These are phyloP conservation scores for Blastomussa wellsi DNA, from an alignment of 92 coral and sea anemone species.

Conservation along the genomic window DNA sequence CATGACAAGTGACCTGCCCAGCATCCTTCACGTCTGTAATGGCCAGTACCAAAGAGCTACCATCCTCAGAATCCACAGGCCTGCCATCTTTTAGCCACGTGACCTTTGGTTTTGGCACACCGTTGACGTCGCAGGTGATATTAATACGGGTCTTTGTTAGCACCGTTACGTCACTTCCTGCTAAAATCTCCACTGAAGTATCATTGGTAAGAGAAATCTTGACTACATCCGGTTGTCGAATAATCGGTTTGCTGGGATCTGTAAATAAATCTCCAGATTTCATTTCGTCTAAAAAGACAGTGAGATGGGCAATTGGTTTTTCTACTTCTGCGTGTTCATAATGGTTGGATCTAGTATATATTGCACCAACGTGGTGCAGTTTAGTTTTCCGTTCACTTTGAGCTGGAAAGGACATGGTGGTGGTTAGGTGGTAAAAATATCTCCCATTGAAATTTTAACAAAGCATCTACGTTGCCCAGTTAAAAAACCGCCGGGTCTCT, in stretches of 20 bases:
- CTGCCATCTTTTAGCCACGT: conserved; percentile 67
- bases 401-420: background rate
- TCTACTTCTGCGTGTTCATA: background rate
- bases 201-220: conserved; percentile 46
- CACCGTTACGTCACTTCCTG: conserved; percentile 56
- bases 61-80: conserved; percentile 16
- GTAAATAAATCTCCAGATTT: background rate
- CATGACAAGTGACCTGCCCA: conserved; percentile 68
- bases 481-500: background rate
- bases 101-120: conserved; percentile 68
- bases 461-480: background rate
- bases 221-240: conserved; percentile 26
- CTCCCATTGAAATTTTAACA: background rate
- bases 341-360: background rate
- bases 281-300: background rate
- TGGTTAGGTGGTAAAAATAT: background rate
- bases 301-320: background rate
- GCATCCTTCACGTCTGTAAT: conserved; percentile 41
- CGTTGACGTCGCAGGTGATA: conserved; percentile 68
- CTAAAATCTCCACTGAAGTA: conserved; percentile 35
- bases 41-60: conserved; percentile 27
- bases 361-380: background rate
- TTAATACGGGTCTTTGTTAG: conserved; percentile 59
- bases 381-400: background rate
- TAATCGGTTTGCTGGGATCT: conserved; percentile 57